A percentile compares a stretch with the other conserved stretches of the same genome.
Conservation (phyloP, 2,797 vertebrate species). For the Tapera naevia region DNA sequence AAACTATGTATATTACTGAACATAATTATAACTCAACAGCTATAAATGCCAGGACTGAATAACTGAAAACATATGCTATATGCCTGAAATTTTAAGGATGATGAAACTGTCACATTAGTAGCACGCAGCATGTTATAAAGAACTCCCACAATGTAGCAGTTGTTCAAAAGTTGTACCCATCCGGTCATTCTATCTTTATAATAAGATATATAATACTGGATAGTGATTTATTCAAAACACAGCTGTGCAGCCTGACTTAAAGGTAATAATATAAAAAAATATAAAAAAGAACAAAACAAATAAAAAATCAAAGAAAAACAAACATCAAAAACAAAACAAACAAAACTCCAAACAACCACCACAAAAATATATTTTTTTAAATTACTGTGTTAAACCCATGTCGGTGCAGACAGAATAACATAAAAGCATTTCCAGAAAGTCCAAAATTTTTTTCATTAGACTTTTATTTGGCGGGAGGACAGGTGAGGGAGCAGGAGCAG, state of each 20-base stretch:
- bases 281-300: not conserved
- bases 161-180: slow-evolving; percentile 63
- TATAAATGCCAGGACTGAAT: slow-evolving; percentile 33
- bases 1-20: slow-evolving; percentile 12
- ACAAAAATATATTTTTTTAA: not conserved
- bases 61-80: slow-evolving; percentile 62
- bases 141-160: slow-evolving; percentile 68
- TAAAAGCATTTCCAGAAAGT: slow-evolving; percentile 17
- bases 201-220: slow-evolving; percentile 46
- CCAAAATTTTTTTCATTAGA: not conserved
- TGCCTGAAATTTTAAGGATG: slow-evolving; percentile 69
- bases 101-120: slow-evolving; percentile 63
- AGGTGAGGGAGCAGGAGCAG: not conserved
- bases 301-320: too few relatives aligned
- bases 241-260: slow-evolving; percentile 54
- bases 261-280: not conserved
- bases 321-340: not conserved
- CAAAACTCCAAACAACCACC: too few relatives aligned
- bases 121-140: slow-evolving; percentile 50
- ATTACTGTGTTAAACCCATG: not conserved
- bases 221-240: slow-evolving; percentile 54
- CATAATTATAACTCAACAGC: slow-evolving; percentile 24
- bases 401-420: not conserved
- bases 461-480: not conserved
- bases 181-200: slow-evolving; percentile 48